These are phyloP conservation scores for Sclerurus mexicanus DNA, from an alignment of 2,113 vertebrate genomes.

Conservation along the genomic window DNA sequence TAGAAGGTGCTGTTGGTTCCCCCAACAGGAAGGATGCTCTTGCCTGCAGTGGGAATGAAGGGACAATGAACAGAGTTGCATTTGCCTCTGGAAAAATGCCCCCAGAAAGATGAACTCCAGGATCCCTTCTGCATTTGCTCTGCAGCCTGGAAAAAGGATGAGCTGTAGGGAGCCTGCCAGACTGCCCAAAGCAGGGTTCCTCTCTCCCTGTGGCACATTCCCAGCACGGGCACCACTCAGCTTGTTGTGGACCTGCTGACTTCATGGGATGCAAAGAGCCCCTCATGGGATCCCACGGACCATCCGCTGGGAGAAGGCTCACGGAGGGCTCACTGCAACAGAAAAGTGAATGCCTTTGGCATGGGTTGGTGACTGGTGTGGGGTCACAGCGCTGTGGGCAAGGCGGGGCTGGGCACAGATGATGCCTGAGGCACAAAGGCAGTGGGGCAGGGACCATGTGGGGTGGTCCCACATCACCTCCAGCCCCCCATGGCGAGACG, in stretches of 20 bases:
- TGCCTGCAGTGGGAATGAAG: not conserved
- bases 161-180: not conserved
- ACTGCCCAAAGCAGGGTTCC: rapidly evolving
- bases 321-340: not conserved
- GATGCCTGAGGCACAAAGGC: rapidly evolving
- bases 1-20: not conserved
- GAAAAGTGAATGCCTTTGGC: not conserved
- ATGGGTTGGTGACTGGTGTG: rapidly evolving
- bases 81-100: not conserved
- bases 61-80: not conserved
- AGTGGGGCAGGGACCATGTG: rapidly evolving
- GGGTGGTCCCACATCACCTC: not conserved
- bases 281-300: rapidly evolving
- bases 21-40: not conserved
- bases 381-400: rapidly evolving
- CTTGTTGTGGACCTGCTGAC: not conserved
- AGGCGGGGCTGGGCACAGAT: not conserved
- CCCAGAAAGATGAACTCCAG: not conserved
- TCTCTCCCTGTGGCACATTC: not conserved
- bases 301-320: not conserved
- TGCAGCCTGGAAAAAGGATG: not conserved
- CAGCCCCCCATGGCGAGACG: rapidly evolving
- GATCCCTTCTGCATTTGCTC: not conserved
- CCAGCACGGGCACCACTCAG: not conserved
- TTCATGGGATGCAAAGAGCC: not conserved